A percentile compares a stretch with the other conserved stretches of the same genome.
Evolutionary conservation across 2,113 vertebrate species (phyloP).

Genomic region (Python bivittatus): DNA sequence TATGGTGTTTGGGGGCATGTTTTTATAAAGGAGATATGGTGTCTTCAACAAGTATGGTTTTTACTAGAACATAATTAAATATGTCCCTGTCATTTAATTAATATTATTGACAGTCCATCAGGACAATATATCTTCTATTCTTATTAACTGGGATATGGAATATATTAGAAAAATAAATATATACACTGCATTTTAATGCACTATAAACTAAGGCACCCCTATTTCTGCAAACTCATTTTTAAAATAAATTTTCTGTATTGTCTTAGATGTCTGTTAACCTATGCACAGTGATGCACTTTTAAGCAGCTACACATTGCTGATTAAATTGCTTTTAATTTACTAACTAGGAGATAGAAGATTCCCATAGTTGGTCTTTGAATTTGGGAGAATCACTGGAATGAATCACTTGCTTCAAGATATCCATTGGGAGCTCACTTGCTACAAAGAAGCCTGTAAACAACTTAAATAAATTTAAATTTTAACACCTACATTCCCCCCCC

Average conservation of each 20-base stretch:
- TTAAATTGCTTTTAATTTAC: not conserved
- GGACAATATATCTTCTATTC: not conserved
- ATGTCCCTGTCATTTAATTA: not conserved
- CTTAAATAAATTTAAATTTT: not conserved
- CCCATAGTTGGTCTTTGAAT: not conserved
- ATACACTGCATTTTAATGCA: not conserved
- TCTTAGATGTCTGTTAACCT: not conserved
- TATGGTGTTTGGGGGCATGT: too few species aligned
- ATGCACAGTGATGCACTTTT: not conserved
- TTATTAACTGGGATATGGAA: not conserved
- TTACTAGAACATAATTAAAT: not conserved
- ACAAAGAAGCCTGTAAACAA: not conserved
- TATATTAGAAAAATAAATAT: not conserved
- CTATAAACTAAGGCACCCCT: not conserved
- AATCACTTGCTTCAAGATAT: not conserved
- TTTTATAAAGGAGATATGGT: not conserved
- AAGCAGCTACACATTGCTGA: not conserved
- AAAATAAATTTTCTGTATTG: not conserved
- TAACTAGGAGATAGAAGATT: not conserved
- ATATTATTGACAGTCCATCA: not conserved
- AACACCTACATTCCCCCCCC: not conserved
- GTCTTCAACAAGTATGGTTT: not conserved
- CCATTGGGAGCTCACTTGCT: not conserved
- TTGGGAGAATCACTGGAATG: not conserved
- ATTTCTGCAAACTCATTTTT: not conserved